These are phyloP conservation scores for Nesoenas mayeri DNA, from an alignment of 2,113 vertebrate genomes.

Conservation along the genomic window DNA sequence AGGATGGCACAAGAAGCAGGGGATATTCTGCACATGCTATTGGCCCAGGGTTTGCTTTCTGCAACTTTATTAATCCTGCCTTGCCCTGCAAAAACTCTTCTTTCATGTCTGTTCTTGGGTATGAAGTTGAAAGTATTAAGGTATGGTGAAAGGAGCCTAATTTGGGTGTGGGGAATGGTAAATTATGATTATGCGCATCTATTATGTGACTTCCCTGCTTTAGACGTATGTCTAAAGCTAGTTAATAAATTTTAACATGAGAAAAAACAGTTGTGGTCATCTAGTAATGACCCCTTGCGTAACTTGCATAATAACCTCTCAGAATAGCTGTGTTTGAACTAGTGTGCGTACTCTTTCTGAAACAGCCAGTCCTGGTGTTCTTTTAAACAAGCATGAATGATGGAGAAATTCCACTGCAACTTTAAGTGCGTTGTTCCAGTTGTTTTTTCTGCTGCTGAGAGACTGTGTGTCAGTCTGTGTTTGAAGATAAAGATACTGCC, in stretches of 20 bases:
- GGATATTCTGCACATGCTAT: neutral
- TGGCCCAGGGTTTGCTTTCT: neutral
- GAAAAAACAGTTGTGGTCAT: slow-evolving; percentile 62
- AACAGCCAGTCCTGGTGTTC: slow-evolving; percentile 1
- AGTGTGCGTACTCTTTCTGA: slow-evolving; percentile 4
- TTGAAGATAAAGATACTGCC: neutral
- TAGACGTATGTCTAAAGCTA: neutral
- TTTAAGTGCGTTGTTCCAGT: neutral
- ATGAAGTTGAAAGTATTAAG: neutral
- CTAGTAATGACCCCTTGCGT: slow-evolving; percentile 60
- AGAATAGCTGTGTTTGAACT: slow-evolving; percentile 62
- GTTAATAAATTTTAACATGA: slow-evolving; percentile 60
- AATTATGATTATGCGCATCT: neutral
- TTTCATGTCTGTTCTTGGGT: slow-evolving; percentile 36
- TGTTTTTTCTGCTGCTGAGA: neutral
- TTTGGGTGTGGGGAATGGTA: neutral
- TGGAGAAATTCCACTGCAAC: slow-evolving; percentile 49
- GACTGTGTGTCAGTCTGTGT: neutral
- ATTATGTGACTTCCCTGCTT: slow-evolving; percentile 34
- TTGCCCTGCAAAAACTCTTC: slow-evolving; percentile 1
- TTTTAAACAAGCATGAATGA: slow-evolving; percentile 43
- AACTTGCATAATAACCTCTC: slow-evolving; percentile 40
- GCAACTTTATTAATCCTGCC: slow-evolving; percentile 12
- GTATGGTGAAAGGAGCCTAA: slow-evolving; percentile 25
- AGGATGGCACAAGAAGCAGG: neutral